Percentiles rank a stretch among this genome's conserved stretches.
phyloP scores from a whole-genome alignment of 2,113 vertebrate genomes.

The Macrotis lagotis region DNA sequence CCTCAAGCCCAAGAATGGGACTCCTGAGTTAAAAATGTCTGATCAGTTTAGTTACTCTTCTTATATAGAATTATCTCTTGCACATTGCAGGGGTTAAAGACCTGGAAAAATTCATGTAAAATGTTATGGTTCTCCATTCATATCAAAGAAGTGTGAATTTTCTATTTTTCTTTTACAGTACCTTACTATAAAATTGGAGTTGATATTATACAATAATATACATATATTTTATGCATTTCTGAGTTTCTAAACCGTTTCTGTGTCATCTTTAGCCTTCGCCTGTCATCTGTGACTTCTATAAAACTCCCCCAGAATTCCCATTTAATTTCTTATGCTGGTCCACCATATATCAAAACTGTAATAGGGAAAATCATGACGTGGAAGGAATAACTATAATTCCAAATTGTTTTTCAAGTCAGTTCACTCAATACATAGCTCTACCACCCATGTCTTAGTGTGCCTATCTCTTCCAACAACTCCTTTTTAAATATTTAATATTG shows the following conservation, averaged over 20 bases:
- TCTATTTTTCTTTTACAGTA: background rate
- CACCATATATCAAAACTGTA: background rate
- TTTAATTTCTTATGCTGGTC: background rate
- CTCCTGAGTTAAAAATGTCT: background rate
- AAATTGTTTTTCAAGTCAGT: background rate
- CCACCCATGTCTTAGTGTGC: background rate
- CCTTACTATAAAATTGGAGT: background rate
- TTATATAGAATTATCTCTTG: background rate
- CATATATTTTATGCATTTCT: background rate
- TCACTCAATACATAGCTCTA: background rate
- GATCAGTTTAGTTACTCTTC: background rate
- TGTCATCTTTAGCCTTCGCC: no score
- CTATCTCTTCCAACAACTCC: background rate
- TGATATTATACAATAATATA: background rate
- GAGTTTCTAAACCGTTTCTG: background rate
- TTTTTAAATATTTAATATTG: background rate
- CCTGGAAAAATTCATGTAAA: no score
- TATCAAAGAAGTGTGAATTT: background rate
- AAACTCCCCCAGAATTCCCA: background rate
- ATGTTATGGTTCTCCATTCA: background rate
- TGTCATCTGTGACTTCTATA: background rate
- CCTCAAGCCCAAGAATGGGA: background rate
- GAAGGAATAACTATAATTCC: background rate
- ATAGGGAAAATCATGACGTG: background rate
- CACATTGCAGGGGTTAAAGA: background rate